phyloP scores from a whole-genome alignment of 2,888 invertebrate species.

The Nebria salina region DNA sequence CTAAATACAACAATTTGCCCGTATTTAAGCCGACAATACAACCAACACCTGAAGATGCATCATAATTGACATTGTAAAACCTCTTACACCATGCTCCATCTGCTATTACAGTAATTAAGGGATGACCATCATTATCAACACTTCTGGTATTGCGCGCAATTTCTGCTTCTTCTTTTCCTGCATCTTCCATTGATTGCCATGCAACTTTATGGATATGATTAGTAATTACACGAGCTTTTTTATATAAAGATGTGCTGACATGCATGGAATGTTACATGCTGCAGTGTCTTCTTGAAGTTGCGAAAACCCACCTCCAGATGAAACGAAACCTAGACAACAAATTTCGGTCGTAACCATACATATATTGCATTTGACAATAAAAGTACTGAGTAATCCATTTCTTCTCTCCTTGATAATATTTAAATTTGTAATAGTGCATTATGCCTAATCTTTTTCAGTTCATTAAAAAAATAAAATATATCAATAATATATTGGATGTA shows the following conservation, averaged over 20 bases:
- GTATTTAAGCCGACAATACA: neutral
- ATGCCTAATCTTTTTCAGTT: conserved; percentile 19
- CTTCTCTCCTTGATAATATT: conserved; percentile 8
- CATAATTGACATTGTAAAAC: too few relatives aligned
- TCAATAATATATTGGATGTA: too few relatives aligned
- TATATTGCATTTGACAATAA: conserved; percentile 11
- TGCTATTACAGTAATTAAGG: neutral
- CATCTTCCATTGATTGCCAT: conserved; percentile 6
- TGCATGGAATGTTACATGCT: neutral
- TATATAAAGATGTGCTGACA: neutral
- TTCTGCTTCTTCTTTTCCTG: neutral
- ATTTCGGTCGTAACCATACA: conserved; percentile 6
- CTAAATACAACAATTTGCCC: conserved; percentile 7
- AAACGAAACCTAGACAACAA: conserved; percentile 24
- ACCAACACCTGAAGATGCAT: too few relatives aligned
- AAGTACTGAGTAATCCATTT: conserved; percentile 14
- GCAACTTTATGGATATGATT: neutral
- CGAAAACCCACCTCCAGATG: conserved; percentile 39
- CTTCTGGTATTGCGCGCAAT: neutral
- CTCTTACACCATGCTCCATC: neutral
- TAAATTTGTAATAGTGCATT: conserved; percentile 5
- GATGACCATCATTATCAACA: neutral
- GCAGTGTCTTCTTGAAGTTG: neutral
- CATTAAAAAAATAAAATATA: conserved; percentile 12
- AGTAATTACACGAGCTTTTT: neutral